Percentiles rank a stretch among this genome's conserved stretches.
Evolutionary conservation across 2,797 vertebrate genomes (phyloP).

Genomic region (Vireo griseus): DNA sequence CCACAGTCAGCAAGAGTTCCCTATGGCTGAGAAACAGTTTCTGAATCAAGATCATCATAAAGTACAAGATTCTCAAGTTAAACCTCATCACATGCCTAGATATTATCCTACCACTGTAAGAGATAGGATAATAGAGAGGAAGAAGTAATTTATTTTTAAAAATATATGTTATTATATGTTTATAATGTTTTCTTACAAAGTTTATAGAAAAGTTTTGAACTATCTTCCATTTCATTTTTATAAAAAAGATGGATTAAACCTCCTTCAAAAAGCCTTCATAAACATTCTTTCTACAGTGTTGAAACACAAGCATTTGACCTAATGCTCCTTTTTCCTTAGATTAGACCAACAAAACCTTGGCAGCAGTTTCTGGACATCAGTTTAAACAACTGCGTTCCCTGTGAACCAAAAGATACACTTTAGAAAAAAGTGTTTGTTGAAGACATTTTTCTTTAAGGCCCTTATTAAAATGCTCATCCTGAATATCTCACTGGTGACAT

Average conservation of each 20-base stretch:
- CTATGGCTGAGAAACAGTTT: not conserved
- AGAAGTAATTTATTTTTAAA: not conserved
- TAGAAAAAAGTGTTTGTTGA: not conserved
- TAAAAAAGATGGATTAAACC: not conserved
- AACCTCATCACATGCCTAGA: not conserved
- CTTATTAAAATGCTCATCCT: not conserved
- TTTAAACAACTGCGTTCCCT: not conserved
- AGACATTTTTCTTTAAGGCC: not conserved
- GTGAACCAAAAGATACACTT: not conserved
- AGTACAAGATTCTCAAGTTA: not conserved
- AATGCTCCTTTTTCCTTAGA: constrained; percentile 5
- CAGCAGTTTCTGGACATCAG: not conserved
- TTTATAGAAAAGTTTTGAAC: not conserved
- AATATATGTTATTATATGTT: not conserved
- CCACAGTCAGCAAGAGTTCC: not conserved
- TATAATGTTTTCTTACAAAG: not conserved
- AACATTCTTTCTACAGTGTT: not conserved
- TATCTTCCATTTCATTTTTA: not conserved
- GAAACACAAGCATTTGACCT: not conserved
- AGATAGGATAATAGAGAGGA: not conserved
- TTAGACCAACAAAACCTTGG: not conserved
- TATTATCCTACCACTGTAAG: not conserved
- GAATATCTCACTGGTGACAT: not conserved
- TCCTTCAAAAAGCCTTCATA: not conserved
- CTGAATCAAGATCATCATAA: not conserved